Base-by-base conservation (phyloP, 2,888 invertebrate genomes). In the Eilema depressum region DNA sequence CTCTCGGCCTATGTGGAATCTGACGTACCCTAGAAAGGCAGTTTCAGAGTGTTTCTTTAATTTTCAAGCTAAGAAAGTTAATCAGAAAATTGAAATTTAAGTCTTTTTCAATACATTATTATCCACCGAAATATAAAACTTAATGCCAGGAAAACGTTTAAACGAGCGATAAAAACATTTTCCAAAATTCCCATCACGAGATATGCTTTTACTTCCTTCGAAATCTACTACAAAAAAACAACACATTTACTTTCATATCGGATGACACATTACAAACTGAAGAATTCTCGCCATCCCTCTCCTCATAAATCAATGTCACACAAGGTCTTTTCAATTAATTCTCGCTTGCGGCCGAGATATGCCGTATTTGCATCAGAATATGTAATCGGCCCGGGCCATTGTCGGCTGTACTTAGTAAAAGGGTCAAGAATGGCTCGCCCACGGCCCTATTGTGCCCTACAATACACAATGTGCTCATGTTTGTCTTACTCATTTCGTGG, bases 401-500 rank as follows among this genome's bases (percentile, higher is more conserved):
- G 86, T 86, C 76, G 78, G 73, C 63, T 66, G 76, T 83, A 83
- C 83, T 86, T 82, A 80, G 85, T 83, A 85, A 88, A 89, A 88
- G 88, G 86, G 86, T 85, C 87, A 89, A 88, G 88, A 85, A 83
- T 81, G 82, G 81, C 80, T 79, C 77, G 78, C 74, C 77, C 76
- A 68, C 73, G 85, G 71, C 53, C 80, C 89, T 84, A 92, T 93
- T 93, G 92, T 93, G 41, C 4, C 41, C 41, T 41, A 81, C 83
- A 83, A 83, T 85, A 87, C 84, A 85, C 80, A 85, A 85, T 83
- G 79, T 80, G 70, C 77, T 73, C 68, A 56, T 94, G 91, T 94
- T 94, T 94, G 91, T 92, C 89, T 93, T 92, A 89, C 85, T 86
- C 87, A 87, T 88, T 91, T 85, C 79, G 86, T 82, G 82, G 86